Evolutionary conservation across 2,888 invertebrate genomes (phyloP), one percentile per base, ranked within the genome.

Genomic region (Cheilosia variabilis): DNA sequence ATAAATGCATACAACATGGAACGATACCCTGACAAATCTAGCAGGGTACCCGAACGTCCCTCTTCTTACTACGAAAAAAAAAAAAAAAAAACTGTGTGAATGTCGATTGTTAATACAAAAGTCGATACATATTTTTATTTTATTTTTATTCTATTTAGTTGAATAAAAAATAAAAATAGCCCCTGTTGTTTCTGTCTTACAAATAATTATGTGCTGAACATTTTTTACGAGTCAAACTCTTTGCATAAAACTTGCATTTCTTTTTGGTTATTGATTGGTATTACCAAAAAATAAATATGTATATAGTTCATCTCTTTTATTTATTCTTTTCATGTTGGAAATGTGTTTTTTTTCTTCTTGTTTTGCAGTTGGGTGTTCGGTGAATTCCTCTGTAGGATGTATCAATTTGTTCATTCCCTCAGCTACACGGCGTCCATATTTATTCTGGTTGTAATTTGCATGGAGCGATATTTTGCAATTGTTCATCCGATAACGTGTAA

Each of bases 361-460:
- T 87, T 87, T 94, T 93, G 71, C 93, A 96, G 96, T 89, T 97
- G 97, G 97, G 95, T 95, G 72, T 94, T 97, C 87, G 97, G 97
- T 3, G 95, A 96, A 89, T 96, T 97, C 90, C 93, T 98, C 87
- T 98, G 98, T 93, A 97, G 97, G 91, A 95, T 97, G 94, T 97
- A 98, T 93, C 96, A 97, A 93, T 97, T 97, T 91, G 95, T 97
- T 22, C 96, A 97, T 91, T 96, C 96, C 15, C 93, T 98, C 88
- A 97, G 97, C 91, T 97, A 97, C 92, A 97, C 97, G 1, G 97
- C 97, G 1, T 97, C 98, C 19, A 97, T 97, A 89, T 95, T 97
- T 90, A 97, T 98, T 87, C 93, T 98, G 87, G 96, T 98, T 43
- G 96, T 97, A 62, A 96, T 97, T 87, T 97, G 97, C 90, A 95